These are phyloP conservation scores for Drosophila eohydei DNA, from an alignment of 2,888 invertebrate genomes.

Conservation along the genomic window DNA sequence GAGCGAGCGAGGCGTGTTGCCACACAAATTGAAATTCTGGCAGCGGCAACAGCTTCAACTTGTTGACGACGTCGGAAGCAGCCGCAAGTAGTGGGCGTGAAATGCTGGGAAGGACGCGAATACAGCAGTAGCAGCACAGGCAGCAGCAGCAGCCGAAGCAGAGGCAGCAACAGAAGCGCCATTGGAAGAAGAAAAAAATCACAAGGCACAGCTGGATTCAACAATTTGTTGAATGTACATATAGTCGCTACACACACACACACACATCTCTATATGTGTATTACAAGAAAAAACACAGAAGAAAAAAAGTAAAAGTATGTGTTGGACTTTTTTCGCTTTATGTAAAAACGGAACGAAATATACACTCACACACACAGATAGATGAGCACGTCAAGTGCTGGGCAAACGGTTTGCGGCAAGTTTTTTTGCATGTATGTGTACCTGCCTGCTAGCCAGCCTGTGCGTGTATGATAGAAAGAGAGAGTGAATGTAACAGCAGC, in stretches of 20 bases:
- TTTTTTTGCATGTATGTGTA: slow-evolving; percentile 25
- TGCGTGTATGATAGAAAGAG: slow-evolving; percentile 16
- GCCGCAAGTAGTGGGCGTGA: slow-evolving; percentile 68
- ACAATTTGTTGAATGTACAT: slow-evolving; percentile 79
- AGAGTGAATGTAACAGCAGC: slow-evolving; percentile 55
- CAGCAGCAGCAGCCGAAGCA: slow-evolving; percentile 14
- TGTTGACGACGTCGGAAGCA: slow-evolving; percentile 74
- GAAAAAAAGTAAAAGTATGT: slow-evolving; percentile 36
- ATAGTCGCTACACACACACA: slow-evolving; percentile 25
- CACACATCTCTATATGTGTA: slow-evolving; percentile 21
- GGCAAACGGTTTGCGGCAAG: slow-evolving; percentile 72
- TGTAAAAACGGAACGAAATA: slow-evolving; percentile 53
- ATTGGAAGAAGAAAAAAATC: slow-evolving; percentile 48
- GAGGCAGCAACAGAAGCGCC: slow-evolving; percentile 40
- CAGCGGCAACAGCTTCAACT: slow-evolving; percentile 77
- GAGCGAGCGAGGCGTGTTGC: slow-evolving; percentile 18
- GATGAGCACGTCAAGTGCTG: slow-evolving; percentile 57
- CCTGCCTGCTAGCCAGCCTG: background rate
- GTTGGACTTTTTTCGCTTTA: slow-evolving; percentile 58
- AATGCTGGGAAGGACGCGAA: slow-evolving; percentile 47
- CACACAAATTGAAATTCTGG: slow-evolving; percentile 56
- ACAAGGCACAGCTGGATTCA: slow-evolving; percentile 72
- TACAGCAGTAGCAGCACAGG: slow-evolving; percentile 19
- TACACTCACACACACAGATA: slow-evolving; percentile 24
- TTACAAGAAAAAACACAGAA: slow-evolving; percentile 26